Evolutionary conservation across 2,888 invertebrate species (phyloP), one percentile per base, ranked within the genome.

Genomic region (Hylaea fasciaria): DNA sequence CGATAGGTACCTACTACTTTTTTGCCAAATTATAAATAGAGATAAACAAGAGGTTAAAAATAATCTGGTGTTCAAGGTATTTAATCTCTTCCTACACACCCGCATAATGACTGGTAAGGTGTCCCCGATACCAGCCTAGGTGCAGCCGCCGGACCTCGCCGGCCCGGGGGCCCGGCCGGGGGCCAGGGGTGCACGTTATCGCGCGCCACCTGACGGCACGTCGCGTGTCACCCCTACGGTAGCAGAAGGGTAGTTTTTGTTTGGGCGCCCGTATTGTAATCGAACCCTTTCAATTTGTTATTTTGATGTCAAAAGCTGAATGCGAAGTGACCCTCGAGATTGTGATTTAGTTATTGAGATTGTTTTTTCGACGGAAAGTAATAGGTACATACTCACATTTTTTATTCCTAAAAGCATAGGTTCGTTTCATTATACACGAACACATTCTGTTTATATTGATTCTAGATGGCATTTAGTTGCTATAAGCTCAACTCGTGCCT

Each of bases 201-300:
- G 51, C 55, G 58, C 50, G 52, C 50, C 58, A 59, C 58, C 49
- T 55, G 58, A 59, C 55, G 56, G 44, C 41, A 52, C 13, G 46
- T 41, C 47, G 12, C 48, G 48, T 17, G 49, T 13, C 68, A 59
- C 63, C 65, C 69, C 63, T 64, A 62, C 46, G 4, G 14, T 40
- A 39, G 46, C 41, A 14, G 43, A 35, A 51, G 63, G 48, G 45
- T 45, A 45, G 45, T 37, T 59, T 57, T 56, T 56, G 55, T 55
- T 62, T 53, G 61, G 56, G 56, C 22, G 11, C 61, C 68, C 68
- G 68, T 59, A 69, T 69, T 64, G 62, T 66, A 66, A 66, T 66
- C 47, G 62, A 58, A 56, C 61, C 61, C 64, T 61, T 57, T 63
- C 64, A 61, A 64, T 62, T 59, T 63, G 57, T 62, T 63, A 62